Evolutionary conservation across 1,140 invertebrate genomes (phyloP).

Genomic region (Zophobas atratus): DNA sequence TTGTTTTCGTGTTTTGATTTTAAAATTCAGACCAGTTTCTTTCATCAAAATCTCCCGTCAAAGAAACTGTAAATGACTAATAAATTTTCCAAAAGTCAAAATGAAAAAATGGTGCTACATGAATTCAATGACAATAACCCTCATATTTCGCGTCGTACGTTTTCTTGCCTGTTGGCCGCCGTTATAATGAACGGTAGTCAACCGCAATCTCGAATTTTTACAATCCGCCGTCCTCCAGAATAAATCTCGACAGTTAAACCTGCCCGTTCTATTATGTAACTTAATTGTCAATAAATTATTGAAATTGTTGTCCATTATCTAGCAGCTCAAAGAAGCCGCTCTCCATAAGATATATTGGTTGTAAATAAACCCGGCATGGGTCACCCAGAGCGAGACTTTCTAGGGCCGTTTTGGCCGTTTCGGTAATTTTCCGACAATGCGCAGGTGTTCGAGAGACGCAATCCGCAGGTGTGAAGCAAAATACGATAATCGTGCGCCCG

Average conservation of each 20-base stretch:
- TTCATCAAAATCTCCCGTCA: too few species aligned
- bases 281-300: slow-evolving; percentile 60
- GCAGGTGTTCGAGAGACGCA: slow-evolving; percentile 45
- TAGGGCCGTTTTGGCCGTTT: slow-evolving; percentile 36
- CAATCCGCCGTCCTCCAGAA: neutral
- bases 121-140: neutral
- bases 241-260: slow-evolving; percentile 2
- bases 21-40: too few species aligned
- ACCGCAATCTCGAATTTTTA: slow-evolving; percentile 39
- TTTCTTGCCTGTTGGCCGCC: slow-evolving; percentile 10
- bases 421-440: neutral
- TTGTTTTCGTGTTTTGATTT: too few species aligned
- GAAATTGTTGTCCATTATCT: slow-evolving; percentile 58
- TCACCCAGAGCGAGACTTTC: slow-evolving; percentile 45
- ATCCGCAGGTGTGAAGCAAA: too few species aligned
- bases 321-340: slow-evolving; percentile 55
- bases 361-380: slow-evolving; percentile 52
- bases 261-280: slow-evolving; percentile 46
- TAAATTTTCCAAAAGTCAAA: too few species aligned
- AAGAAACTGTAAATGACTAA: too few species aligned
- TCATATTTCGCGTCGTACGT: neutral
- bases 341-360: slow-evolving; percentile 55
- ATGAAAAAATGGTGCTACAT: neutral
- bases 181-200: slow-evolving; percentile 33
- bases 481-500: too few species aligned